These are phyloP conservation scores for Pseudorhiza aurosa DNA, from an alignment of 30 jellyfish, hydroid and myxozoan species.

Conservation along the genomic window DNA sequence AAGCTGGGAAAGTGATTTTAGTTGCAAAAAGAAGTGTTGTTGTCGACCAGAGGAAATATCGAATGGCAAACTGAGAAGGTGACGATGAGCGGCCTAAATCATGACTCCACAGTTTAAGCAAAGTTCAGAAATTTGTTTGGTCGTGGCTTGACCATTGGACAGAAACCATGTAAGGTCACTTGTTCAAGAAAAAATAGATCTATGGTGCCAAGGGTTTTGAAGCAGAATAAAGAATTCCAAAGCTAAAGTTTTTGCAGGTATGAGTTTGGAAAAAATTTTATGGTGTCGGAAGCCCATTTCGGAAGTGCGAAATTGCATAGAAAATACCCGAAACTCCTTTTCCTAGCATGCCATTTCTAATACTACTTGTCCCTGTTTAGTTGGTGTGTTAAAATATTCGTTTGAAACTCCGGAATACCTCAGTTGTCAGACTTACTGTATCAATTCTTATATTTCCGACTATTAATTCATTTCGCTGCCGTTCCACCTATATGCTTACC, in stretches of 20 bases:
- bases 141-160: neutral
- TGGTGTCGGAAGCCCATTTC: too few relatives aligned
- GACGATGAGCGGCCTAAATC: neutral
- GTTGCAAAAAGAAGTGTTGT: constrained; percentile 28
- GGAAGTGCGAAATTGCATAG: too few relatives aligned
- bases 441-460: too few relatives aligned
- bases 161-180: neutral
- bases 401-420: too few relatives aligned
- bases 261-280: too few relatives aligned
- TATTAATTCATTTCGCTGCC: too few relatives aligned
- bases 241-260: neutral
- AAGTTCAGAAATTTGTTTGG: neutral
- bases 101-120: neutral
- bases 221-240: neutral
- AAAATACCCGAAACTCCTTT: too few relatives aligned
- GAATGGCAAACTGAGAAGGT: neutral
- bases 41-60: neutral
- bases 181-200: neutral
- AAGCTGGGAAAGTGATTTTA: constrained; percentile 15
- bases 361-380: too few relatives aligned
- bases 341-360: too few relatives aligned
- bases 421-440: too few relatives aligned
- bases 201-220: neutral
- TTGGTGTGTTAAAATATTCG: too few relatives aligned
- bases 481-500: too few relatives aligned